These are phyloP conservation scores for Argyrosomus japonicus DNA, from an alignment of 2,113 vertebrate species.

Conservation along the genomic window DNA sequence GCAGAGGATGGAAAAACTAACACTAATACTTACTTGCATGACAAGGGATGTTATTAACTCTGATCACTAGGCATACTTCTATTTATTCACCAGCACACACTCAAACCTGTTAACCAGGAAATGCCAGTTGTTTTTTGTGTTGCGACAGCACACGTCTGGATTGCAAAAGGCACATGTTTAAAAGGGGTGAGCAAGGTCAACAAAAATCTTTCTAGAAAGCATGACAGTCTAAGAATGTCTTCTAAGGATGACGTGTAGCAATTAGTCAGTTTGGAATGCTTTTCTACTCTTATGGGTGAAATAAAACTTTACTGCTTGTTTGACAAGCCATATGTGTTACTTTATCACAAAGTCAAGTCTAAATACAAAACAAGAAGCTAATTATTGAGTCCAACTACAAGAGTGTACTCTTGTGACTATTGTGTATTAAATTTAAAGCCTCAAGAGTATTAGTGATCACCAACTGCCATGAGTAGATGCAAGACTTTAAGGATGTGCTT, in stretches of 20 bases:
- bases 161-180: conserved; percentile 1
- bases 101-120: conserved; percentile 46
- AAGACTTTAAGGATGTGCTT: neutral
- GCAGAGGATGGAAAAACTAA: neutral
- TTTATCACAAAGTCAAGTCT: neutral
- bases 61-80: neutral
- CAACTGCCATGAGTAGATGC: neutral
- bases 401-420: too few species aligned
- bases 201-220: neutral
- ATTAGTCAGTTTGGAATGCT: too few species aligned
- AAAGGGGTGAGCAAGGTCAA: neutral
- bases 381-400: neutral
- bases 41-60: neutral
- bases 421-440: too few species aligned
- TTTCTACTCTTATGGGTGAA: neutral
- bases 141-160: neutral
- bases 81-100: neutral
- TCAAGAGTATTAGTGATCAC: too few species aligned
- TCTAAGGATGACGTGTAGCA: too few species aligned
- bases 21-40: neutral
- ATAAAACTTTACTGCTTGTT: neutral
- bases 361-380: neutral
- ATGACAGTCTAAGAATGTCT: neutral
- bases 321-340: neutral
- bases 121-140: neutral